A percentile compares a stretch with the other conserved stretches of the same genome.
These are phyloP conservation scores for Hyposmocoma kahamanoa DNA, from an alignment of 1,140 invertebrate genomes.

Conservation along the genomic window DNA sequence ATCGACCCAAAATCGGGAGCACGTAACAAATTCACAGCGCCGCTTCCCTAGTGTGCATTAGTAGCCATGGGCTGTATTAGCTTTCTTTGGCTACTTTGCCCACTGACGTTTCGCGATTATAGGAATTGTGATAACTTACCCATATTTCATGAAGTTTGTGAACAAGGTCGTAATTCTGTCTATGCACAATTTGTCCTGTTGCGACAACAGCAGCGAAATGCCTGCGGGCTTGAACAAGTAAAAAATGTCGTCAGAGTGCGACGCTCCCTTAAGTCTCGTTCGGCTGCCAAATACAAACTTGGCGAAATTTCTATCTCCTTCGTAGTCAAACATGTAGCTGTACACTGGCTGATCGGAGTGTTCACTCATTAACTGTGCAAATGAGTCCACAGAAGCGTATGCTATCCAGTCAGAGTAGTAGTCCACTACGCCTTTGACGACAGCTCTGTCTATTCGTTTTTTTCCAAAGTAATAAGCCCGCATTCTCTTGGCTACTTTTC, in stretches of 20 bases:
- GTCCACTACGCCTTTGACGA: slow-evolving; percentile 22
- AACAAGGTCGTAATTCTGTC: slow-evolving; percentile 41
- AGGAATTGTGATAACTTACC: slow-evolving; percentile 38
- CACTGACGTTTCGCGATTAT: too few relatives aligned
- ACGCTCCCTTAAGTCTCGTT: slow-evolving; percentile 24
- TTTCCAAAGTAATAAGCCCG: slow-evolving; percentile 41
- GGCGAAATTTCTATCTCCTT: slow-evolving; percentile 44
- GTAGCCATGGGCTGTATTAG: too few relatives aligned
- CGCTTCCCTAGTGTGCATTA: too few relatives aligned
- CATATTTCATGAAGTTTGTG: slow-evolving; percentile 54
- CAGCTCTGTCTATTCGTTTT: slow-evolving; percentile 21
- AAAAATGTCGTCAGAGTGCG: slow-evolving; percentile 55
- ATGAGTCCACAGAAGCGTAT: slow-evolving; percentile 36
- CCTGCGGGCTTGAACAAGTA: slow-evolving; percentile 56
- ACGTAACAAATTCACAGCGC: too few relatives aligned
- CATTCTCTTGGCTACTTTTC: slow-evolving; percentile 26
- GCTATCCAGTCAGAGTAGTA: slow-evolving; percentile 56
- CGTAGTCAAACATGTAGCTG: slow-evolving; percentile 49
- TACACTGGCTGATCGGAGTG: slow-evolving; percentile 39
- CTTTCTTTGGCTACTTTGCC: too few relatives aligned
- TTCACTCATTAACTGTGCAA: slow-evolving; percentile 33
- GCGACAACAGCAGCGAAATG: slow-evolving; percentile 27
- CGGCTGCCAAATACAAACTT: slow-evolving; percentile 22
- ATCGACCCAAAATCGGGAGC: too few relatives aligned
- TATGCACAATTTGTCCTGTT: slow-evolving; percentile 33